Evolutionary conservation across 2,888 invertebrate genomes (phyloP).

Genomic region (Nomada lathburiana): DNA sequence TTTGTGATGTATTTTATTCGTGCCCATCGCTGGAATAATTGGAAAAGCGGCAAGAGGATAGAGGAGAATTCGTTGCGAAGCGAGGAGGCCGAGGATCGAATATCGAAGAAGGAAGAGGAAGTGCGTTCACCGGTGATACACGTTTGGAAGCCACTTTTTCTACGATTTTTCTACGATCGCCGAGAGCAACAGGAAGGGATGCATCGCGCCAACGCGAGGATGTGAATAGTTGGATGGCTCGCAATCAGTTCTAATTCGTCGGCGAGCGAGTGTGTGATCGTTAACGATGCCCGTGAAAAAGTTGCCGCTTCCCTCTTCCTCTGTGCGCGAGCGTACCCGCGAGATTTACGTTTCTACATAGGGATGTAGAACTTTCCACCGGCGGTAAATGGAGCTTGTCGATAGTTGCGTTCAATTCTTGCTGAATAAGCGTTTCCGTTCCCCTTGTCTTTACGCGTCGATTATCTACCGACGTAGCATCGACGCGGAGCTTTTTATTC

Average conservation of each 20-base stretch:
- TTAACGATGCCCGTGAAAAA: constrained; percentile 49
- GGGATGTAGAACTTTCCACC: constrained; percentile 22
- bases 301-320: constrained; percentile 33
- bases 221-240: constrained; percentile 29
- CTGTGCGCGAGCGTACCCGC: constrained; percentile 14
- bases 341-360: constrained; percentile 30
- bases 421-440: constrained; percentile 47
- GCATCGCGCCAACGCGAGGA: constrained; percentile 23
- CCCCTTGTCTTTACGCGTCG: constrained; percentile 37
- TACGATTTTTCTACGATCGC: constrained; percentile 51
- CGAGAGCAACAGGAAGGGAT: constrained; percentile 6
- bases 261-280: constrained; percentile 26
- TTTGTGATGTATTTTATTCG: constrained; percentile 25
- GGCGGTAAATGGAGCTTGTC: constrained; percentile 66
- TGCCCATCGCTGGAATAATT: constrained; percentile 15
- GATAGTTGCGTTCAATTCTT: constrained; percentile 52
- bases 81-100: constrained; percentile 8
- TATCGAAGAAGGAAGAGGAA: constrained; percentile 15
- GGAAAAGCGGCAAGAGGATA: background rate
- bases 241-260: constrained; percentile 26
- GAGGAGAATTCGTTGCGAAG: constrained; percentile 10
- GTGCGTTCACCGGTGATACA: constrained; percentile 62
- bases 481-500: constrained; percentile 50
- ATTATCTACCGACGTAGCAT: constrained; percentile 21
- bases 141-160: constrained; percentile 51